Evolutionary conservation across 2,113 vertebrate genomes (phyloP), one percentile per base, ranked within the genome.

Genomic region (Tragelaphus scriptus): DNA sequence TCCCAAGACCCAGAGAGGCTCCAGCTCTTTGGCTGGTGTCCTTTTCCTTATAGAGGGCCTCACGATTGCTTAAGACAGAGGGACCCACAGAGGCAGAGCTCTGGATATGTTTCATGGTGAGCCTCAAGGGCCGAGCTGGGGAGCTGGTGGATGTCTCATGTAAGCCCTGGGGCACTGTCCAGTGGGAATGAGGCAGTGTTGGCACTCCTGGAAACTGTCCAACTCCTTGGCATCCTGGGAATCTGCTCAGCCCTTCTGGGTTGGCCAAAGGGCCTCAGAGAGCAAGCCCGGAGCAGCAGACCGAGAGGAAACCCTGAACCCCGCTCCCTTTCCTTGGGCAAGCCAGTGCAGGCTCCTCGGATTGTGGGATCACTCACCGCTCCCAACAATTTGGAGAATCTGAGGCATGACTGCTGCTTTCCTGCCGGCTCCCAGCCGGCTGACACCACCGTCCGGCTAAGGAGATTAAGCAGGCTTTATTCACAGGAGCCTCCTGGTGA

Each of bases 381-480:
- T 99, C 99, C 94, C 98, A 99, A 99, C 98, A 99, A 99, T 99
- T 98, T 97, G 98, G 99, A 99, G 99, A 99, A 99, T 99, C 97
- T 95, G 97, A 99, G 99, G 99, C 99, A 99, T 99, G 99, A 99
- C 68, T 98, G 98, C 98, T 84, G 98, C 98, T 98, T 98, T 98
- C 98, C 99, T 99, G 99, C 98, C 96, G 99, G 98, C 98, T 99
- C 97, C 17, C 95, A 93, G 96, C 93, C 53, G 87, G 95, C 97
- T 98, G 98, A 98, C 98, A 98, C 96, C 93, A 98, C 99, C 99
- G 99, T 99, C 99, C 99, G 98, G 99, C 99, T 99, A 99, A 99
- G 98, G 98, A 99, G 99, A 99, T 99, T 99, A 99, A 98, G 96
- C 96, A 97, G 98, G 99, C 99, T 99, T 99, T 99, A 99, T 99